Evolutionary conservation across 1,140 invertebrate species (phyloP), one percentile per base, ranked within the genome.

Genomic region (Drosophila sulfurigaster): DNA sequence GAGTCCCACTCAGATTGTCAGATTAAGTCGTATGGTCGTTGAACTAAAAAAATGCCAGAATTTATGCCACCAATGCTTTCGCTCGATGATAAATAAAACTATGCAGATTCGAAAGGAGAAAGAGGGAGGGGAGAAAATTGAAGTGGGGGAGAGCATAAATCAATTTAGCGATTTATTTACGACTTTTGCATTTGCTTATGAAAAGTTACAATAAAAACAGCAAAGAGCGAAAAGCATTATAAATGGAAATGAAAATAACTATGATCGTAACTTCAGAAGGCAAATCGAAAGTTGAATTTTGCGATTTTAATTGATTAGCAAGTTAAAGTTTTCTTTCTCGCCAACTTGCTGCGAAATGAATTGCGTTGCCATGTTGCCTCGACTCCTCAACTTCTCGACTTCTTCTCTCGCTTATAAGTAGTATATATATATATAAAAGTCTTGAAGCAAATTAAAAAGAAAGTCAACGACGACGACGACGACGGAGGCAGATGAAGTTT

Each of bases 161-260:
- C 81, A 85, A 85, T 85, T 85, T 85, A 72, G 66, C 74, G 65
- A 78, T 83, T 81, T 78, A 70, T 82, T 82, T 78, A 78, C 51
- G 77, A 77, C 64, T 77, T 73, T 73, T 73, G 73, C 80, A 82
- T 83, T 76, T 83, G 81, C 67, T 83, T 82, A 82, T 82, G 76
- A 82, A 82, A 83, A 78, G 45, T n/a, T 30, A 8, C 20, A 43
- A 65, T 11, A 51, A 83, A 83, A 73, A 51, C 7, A 5, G 30
- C 28, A 56, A n/a, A n/a, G 25, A 32, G 35, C 1, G 2, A 35
- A 6, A 69, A 15, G 4, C 56, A 13, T 35, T 64, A 38, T 4
- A 57, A 48, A 46, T 32, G 15, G 16, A 48, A 15, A 45, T 54
- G 28, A 35, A 16, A 57, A 32, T 64, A 41, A 25, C 15, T 52